Base-by-base conservation (phyloP, 2,888 invertebrate species). In the Diaprepes abbreviatus region DNA sequence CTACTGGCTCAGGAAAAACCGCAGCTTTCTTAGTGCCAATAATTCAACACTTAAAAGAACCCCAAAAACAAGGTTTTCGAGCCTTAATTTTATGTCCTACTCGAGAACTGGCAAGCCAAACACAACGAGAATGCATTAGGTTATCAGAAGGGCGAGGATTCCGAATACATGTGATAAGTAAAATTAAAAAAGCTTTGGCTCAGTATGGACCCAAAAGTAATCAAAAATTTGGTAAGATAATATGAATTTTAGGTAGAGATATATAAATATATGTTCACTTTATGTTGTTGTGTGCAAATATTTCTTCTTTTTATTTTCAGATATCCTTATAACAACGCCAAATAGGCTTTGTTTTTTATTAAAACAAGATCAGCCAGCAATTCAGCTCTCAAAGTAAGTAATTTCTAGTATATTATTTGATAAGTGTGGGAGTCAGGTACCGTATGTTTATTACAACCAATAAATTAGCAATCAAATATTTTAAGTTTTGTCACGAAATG, bases 1-100 rank as follows among this genome's bases (percentile, higher is more conserved):
- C 98, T 0, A 99, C 98, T 0, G 98, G 98, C 1, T 97, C 97
- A 0, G 98, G 98, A 6, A 98, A 98, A 86, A 99, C 98, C 0
- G 92, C 95, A 0, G 96, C 98, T 0, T 98, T 98, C 84, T 86
- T 98, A 0, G 82, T 97, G 2, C 98, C 98, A 0, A 87, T 98
- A 7, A 88, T 98, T 31, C 91, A 95, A 78, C 86, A 89, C 0
- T 86, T 98, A 38, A 88, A 88, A 12, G 86, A 87, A 38, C 93
- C 92, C 0, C 85, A 87, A 74, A 91, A 90, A 55, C 87, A 89
- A 17, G 97, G 97, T 0, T 92, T 95, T 59, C 86, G 97, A 71
- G 96, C 96, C 6, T 85, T 98, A 1, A 89, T 98, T 48, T 86
- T 98, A 9, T 93, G 95, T 76, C 98, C 98, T 4, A 98, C 98